Evolutionary conservation across 2,797 vertebrate species (phyloP).

Genomic region (Simalia tracyae): DNA sequence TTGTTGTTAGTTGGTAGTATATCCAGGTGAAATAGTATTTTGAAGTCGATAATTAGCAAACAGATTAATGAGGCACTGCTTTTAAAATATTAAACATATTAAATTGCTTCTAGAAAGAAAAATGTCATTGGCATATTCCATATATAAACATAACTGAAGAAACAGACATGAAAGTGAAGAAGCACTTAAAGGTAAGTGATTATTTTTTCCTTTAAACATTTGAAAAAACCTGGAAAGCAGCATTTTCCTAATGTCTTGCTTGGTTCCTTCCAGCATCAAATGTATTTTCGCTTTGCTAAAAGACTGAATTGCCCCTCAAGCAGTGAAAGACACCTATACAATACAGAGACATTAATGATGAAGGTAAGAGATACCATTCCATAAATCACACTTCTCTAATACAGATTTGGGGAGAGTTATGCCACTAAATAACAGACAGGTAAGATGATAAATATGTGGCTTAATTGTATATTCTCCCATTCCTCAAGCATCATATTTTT

Average conservation of each 20-base stretch:
- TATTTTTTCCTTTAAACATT: neutral
- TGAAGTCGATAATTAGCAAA: neutral
- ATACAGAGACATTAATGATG: conserved; percentile 33
- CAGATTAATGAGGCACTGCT: neutral
- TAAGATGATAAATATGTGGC: neutral
- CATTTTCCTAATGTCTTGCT: neutral
- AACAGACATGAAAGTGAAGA: conserved; percentile 54
- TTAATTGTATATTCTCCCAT: neutral
- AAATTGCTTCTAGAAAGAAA: conserved; percentile 51
- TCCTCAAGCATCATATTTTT: neutral
- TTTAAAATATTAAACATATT: neutral
- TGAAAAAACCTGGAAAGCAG: neutral
- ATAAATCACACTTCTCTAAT: neutral
- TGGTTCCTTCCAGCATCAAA: conserved; percentile 38
- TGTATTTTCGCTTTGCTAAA: conserved; percentile 50
- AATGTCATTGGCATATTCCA: conserved; percentile 49
- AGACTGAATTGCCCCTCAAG: conserved; percentile 4
- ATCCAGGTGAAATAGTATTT: neutral
- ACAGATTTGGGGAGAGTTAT: neutral
- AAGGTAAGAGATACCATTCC: conserved; percentile 49
- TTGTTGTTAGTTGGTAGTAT: neutral
- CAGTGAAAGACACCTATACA: conserved; percentile 35
- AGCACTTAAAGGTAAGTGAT: conserved; percentile 66
- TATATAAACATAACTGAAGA: conserved; percentile 59
- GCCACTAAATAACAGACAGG: neutral